These are phyloP conservation scores for Eretmodus cyanostictus DNA, from an alignment of 2,113 vertebrate genomes.

Conservation along the genomic window DNA sequence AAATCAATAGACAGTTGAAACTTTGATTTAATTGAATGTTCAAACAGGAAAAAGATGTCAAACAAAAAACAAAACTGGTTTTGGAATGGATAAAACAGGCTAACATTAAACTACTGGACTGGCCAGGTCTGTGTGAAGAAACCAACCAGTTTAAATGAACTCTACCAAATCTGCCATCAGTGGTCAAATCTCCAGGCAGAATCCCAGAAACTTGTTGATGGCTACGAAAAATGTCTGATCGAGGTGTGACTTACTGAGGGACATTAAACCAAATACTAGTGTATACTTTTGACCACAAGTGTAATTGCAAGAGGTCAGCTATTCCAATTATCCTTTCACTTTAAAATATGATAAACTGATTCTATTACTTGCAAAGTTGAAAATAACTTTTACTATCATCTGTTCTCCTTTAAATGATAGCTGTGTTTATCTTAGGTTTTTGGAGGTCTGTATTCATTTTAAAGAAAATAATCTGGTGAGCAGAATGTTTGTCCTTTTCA, in stretches of 20 bases:
- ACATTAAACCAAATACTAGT: background rate
- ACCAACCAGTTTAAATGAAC: background rate
- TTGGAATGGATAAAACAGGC: background rate
- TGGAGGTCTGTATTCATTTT: background rate
- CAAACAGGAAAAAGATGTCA: background rate
- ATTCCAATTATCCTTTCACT: background rate
- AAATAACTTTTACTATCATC: background rate
- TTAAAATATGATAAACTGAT: background rate
- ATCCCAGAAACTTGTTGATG: background rate
- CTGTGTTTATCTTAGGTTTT: background rate
- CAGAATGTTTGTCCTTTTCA: background rate
- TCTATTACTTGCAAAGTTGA: background rate
- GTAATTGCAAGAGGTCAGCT: background rate
- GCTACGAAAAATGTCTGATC: background rate
- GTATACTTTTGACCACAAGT: background rate
- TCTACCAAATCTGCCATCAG: background rate
- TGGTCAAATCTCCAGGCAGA: background rate
- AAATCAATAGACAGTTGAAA: background rate
- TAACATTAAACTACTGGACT: background rate
- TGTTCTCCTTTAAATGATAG: background rate
- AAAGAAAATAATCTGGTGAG: background rate
- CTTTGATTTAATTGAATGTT: background rate
- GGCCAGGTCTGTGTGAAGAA: background rate
- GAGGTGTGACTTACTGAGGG: background rate
- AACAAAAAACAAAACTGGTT: background rate